phyloP scores from a whole-genome alignment of 2,888 invertebrate genomes.

The Mythimna pallens region DNA sequence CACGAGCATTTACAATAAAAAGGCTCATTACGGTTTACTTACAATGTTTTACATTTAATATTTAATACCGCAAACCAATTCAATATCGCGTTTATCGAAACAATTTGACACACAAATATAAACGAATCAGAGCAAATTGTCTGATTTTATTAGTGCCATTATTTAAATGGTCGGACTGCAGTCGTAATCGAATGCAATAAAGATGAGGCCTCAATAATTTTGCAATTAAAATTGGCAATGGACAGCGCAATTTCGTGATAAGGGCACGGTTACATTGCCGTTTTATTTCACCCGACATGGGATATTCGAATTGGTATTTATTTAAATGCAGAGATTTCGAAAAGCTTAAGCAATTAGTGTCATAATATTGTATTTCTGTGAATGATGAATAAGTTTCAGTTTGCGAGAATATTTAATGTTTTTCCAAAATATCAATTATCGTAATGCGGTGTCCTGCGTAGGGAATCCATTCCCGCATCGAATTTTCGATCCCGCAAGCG shows the following conservation, averaged over 20 bases:
- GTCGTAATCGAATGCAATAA: conserved; percentile 58
- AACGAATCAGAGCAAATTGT: conserved; percentile 42
- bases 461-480: too few relatives aligned
- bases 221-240: conserved; percentile 70
- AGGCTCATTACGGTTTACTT: conserved; percentile 37
- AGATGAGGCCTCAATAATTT: conserved; percentile 68
- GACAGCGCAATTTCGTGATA: conserved; percentile 52
- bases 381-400: conserved; percentile 7
- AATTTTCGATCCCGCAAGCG: too few relatives aligned
- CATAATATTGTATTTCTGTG: conserved; percentile 3
- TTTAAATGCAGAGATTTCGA: conserved; percentile 28
- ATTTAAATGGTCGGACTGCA: conserved; percentile 47
- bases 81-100: conserved; percentile 50
- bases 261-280: conserved; percentile 26
- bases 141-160: conserved; percentile 59
- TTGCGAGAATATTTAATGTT: conserved; percentile 7
- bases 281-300: conserved; percentile 15
- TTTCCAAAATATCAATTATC: background rate
- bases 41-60: conserved; percentile 48
- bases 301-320: conserved; percentile 6
- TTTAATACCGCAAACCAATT: conserved; percentile 49
- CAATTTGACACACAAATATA: conserved; percentile 49
- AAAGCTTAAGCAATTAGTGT: conserved; percentile 33
- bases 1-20: conserved; percentile 24
- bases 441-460: background rate